phyloP scores from a whole-genome alignment of 2,113 vertebrate species.

The Etheostoma spectabile region DNA sequence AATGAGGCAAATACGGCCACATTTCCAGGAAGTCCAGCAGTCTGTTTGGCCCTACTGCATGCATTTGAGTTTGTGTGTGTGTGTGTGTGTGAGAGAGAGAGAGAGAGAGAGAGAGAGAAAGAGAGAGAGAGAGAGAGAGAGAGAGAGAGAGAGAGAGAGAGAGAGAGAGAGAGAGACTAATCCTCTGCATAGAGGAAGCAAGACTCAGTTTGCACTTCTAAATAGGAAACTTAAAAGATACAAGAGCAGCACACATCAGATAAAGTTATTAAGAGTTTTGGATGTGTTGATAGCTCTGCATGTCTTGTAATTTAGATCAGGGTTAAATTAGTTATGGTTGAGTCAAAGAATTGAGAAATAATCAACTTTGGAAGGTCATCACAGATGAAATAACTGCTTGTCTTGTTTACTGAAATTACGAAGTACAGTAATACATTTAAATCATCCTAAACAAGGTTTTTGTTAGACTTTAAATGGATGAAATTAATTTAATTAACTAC shows the following conservation, averaged over 20 bases:
- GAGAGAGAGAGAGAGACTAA: not conserved
- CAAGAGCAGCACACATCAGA: not conserved
- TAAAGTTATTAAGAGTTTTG: not conserved
- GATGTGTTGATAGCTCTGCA: not conserved
- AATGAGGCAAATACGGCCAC: constrained; percentile 28
- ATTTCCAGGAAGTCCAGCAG: constrained; percentile 28
- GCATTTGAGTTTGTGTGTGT: constrained; percentile 14
- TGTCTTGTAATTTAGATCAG: not conserved
- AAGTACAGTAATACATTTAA: not conserved
- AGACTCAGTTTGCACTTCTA: not conserved
- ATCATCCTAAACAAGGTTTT: not conserved
- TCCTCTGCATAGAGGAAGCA: not conserved
- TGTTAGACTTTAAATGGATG: not conserved
- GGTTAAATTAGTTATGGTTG: accelerated
- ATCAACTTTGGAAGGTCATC: not conserved
- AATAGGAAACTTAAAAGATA: not conserved
- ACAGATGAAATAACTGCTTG: not conserved
- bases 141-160: not conserved
- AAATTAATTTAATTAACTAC: not conserved
- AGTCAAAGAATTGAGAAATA: not conserved
- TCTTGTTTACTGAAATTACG: not conserved
- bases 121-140: not conserved
- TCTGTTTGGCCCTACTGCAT: constrained; percentile 8
- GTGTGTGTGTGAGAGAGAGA: not conserved
- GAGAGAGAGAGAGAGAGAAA: too few relatives aligned